Conservation (phyloP, 2,113 vertebrate genomes). For the Phrynosoma blainvillii region DNA sequence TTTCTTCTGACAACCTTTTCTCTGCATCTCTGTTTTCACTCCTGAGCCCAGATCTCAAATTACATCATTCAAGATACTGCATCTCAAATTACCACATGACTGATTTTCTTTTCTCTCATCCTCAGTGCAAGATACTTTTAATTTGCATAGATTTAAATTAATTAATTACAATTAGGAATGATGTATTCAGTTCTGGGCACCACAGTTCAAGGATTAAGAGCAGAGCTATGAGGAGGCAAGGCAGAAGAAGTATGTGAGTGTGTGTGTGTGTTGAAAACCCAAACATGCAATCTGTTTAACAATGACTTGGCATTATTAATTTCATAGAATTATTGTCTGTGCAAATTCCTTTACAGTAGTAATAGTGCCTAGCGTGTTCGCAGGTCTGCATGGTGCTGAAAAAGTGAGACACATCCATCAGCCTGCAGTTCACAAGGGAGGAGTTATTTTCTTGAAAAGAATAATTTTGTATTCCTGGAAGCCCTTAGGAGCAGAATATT, state of each 20-base stretch:
- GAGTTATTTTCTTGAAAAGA: too few species aligned
- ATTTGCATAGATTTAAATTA: slow-evolving; percentile 44
- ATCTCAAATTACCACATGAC: slow-evolving; percentile 33
- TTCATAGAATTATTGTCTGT: not conserved
- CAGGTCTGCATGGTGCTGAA: too few species aligned
- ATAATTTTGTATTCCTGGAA: too few species aligned
- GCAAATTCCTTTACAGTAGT: not conserved
- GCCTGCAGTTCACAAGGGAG: too few species aligned
- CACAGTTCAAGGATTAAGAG: slow-evolving; percentile 40
- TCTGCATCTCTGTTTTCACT: not conserved
- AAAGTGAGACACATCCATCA: too few species aligned
- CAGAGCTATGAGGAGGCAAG: not conserved
- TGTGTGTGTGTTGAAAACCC: not conserved
- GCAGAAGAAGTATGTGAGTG: not conserved
- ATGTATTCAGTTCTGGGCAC: slow-evolving; percentile 28
- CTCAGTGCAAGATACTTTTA: slow-evolving; percentile 26
- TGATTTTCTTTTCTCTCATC: slow-evolving; percentile 26
- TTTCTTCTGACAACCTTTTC: not conserved
- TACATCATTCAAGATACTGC: slow-evolving; percentile 9
- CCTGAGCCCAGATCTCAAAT: slow-evolving; percentile 14
- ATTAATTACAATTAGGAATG: slow-evolving; percentile 41
- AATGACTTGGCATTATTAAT: slow-evolving; percentile 1
- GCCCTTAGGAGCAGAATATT: too few species aligned
- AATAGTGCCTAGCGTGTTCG: not conserved
- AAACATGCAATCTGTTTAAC: not conserved